Base-by-base conservation (phyloP, 2,797 vertebrate species). In the Coilia nasus region DNA sequence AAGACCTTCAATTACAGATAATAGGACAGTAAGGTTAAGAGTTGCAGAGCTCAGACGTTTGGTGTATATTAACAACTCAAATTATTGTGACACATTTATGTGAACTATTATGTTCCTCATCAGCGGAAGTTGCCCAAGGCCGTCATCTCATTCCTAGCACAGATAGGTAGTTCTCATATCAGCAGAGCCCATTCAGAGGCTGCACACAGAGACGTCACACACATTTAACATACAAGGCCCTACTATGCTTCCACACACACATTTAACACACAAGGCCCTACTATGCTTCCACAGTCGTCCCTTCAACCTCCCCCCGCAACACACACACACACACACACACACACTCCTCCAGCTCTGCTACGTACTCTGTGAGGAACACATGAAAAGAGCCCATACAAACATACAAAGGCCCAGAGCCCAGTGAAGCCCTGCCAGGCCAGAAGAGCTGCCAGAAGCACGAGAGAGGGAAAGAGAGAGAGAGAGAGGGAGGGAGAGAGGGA, bases 361-460 rank as follows among this genome's bases (percentile, higher is more conserved):
- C 86, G 81, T 64, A 87, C 41, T 81, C 75, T 44, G 44, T 44
- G 19, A 14, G 71, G 57, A 31, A 50, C 83, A 86, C 84, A 86
- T 89, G 84, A 88, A 86, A 88, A 71, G 84, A 84, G 59, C 83
- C 84, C 85, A 84, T 82, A 86, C 81, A 86, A 85, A n/a, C n/a
- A n/a, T n/a, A n/a, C n/a, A n/a, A 81, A 59, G 83, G 82, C 44
- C 83, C 83, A 57, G 81, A 82, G 83, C 64, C 50, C 44, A 81
- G 85, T 25, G 80, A 75, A 80, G 80, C 57, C 15, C 35, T 86
- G 87, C 82, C 86, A 64, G 75, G 84, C 64, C 41, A 28, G 81
- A 28, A 28, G 31, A 56, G 19, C 56, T 78, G 83, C 85, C 83
- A 83, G 81, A 81, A 80, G 56, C 35, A 23, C 44, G 11, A 78